A percentile compares a stretch with the other conserved stretches of the same genome.
Evolutionary conservation across 2,113 vertebrate species (phyloP).

Genomic region (Notechis scutatus): DNA sequence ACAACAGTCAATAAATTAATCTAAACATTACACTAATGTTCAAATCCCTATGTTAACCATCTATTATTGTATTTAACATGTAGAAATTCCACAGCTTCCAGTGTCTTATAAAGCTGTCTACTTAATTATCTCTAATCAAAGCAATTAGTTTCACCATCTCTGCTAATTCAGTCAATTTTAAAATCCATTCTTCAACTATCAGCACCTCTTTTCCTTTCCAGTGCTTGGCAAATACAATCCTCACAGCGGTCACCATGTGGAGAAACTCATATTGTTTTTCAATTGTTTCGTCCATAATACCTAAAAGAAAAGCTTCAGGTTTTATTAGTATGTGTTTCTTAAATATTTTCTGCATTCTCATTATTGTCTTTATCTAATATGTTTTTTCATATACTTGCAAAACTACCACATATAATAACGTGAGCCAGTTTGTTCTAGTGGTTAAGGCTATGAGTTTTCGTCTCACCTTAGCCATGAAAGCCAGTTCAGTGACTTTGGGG

Average conservation of each 20-base stretch:
- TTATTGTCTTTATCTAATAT: too few species aligned
- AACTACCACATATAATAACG: too few species aligned
- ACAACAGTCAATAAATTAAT: not conserved
- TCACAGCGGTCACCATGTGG: not conserved
- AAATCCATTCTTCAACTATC: not conserved
- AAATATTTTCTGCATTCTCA: too few species aligned
- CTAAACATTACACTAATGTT: not conserved
- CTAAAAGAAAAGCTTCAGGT: too few species aligned
- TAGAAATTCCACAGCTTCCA: not conserved
- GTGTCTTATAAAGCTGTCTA: not conserved
- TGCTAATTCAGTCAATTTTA: not conserved
- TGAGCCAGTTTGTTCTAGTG: too few species aligned
- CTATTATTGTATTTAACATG: not conserved
- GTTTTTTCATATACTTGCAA: too few species aligned
- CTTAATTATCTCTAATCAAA: not conserved
- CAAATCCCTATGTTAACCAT: not conserved
- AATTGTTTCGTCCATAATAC: too few species aligned
- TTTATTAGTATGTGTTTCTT: too few species aligned
- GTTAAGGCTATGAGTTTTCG: too few species aligned
- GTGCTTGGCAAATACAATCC: not conserved
- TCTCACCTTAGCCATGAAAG: too few species aligned
- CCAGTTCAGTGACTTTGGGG: too few species aligned
- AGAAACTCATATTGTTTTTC: not conserved
- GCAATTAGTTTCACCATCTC: not conserved
- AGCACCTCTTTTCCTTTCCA: not conserved